Conservation (phyloP, 2,797 vertebrate genomes). For the Phoebastria nigripes region DNA sequence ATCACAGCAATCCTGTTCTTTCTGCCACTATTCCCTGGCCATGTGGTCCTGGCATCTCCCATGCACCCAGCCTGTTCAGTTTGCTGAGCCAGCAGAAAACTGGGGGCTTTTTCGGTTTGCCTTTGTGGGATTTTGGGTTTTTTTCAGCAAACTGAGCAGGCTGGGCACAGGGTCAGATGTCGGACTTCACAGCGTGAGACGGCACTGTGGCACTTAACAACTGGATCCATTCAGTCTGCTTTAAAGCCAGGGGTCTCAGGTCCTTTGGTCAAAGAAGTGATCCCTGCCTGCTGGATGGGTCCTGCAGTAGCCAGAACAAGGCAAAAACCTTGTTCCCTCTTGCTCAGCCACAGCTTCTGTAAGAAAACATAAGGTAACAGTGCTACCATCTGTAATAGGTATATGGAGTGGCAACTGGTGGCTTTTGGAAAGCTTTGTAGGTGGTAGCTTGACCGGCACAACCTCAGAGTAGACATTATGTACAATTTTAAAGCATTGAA, state of each 20-base stretch:
- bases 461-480: not conserved
- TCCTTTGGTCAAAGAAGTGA: not conserved
- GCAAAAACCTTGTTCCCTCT: not conserved
- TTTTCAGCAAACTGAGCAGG: not conserved
- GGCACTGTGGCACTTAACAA: not conserved
- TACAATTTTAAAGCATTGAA: not conserved
- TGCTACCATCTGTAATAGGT: not conserved
- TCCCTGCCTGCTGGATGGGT: not conserved
- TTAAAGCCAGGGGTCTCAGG: not conserved
- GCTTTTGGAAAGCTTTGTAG: not conserved
- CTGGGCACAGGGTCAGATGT: not conserved
- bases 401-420: not conserved
- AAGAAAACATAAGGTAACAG: not conserved
- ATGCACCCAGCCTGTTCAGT: not conserved
- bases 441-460: not conserved
- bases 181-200: not conserved
- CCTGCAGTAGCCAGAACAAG: not conserved
- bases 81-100: not conserved
- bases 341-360: not conserved
- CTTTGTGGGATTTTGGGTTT: not conserved
- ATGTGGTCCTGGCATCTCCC: not conserved
- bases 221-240: not conserved
- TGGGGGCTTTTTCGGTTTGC: rapidly evolving
- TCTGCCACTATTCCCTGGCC: not conserved
- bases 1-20: not conserved